phyloP scores from a whole-genome alignment of 2,113 vertebrate species.

The Callipepla californica region DNA sequence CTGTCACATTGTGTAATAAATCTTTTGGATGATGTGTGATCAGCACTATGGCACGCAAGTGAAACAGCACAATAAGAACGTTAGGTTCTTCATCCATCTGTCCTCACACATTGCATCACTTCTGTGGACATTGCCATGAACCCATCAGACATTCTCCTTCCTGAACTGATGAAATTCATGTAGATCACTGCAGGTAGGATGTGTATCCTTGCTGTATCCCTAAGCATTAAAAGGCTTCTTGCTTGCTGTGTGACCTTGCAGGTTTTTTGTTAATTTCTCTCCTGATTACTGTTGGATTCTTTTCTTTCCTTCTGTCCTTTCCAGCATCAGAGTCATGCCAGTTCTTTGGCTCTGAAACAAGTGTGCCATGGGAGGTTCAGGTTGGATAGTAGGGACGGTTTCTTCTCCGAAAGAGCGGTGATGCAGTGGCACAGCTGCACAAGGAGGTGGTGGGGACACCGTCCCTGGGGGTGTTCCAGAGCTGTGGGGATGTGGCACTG shows the following conservation, averaged over 20 bases:
- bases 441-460: too few species aligned
- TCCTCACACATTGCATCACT: neutral
- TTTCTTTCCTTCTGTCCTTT: neutral
- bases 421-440: too few species aligned
- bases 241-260: neutral
- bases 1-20: neutral
- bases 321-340: neutral
- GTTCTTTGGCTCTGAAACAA: neutral
- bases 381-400: too few species aligned
- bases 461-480: too few species aligned
- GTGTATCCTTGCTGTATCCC: neutral
- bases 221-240: neutral
- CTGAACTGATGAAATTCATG: accelerated
- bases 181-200: neutral
- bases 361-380: too few species aligned
- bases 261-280: neutral
- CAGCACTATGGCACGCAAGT: accelerated
- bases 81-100: accelerated
- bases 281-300: neutral
- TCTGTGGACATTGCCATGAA: accelerated
- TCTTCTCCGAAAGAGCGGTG: too few species aligned
- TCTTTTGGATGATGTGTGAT: neutral
- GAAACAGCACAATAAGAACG: accelerated
- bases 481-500: too few species aligned
- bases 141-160: neutral